A percentile compares a stretch with the other conserved stretches of the same genome.
phyloP scores from a whole-genome alignment of 2,797 vertebrate genomes.

The Neomorphus geoffroyi region DNA sequence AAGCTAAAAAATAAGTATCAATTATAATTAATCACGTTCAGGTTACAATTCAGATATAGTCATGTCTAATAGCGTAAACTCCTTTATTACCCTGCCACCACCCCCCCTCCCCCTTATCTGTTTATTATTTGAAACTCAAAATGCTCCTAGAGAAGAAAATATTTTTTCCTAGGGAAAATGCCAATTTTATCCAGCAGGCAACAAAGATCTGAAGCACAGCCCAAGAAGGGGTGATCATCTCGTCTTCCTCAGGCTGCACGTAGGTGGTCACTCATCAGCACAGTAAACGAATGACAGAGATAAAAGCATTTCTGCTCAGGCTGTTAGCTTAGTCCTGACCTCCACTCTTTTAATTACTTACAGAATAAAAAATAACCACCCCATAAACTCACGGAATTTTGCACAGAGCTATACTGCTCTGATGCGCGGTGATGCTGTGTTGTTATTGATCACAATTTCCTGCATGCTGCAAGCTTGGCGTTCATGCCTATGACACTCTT shows the following conservation, averaged over 20 bases:
- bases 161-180: background rate
- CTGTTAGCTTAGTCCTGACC: background rate
- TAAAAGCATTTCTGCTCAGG: background rate
- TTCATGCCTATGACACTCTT: background rate
- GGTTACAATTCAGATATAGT: background rate
- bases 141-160: background rate
- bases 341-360: background rate
- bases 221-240: background rate
- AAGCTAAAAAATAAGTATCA: background rate
- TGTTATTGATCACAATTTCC: background rate
- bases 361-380: background rate
- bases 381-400: background rate
- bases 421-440: background rate
- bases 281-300: background rate
- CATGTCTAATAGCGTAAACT: background rate
- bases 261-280: background rate
- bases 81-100: background rate
- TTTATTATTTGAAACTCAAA: background rate
- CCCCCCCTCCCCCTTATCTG: background rate
- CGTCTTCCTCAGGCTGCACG: background rate
- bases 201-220: background rate
- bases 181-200: background rate
- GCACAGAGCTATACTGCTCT: background rate
- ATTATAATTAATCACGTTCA: background rate
- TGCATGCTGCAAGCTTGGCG: background rate